Evolutionary conservation across 2,797 vertebrate genomes (phyloP).

Genomic region (Pelodytes ibericus): DNA sequence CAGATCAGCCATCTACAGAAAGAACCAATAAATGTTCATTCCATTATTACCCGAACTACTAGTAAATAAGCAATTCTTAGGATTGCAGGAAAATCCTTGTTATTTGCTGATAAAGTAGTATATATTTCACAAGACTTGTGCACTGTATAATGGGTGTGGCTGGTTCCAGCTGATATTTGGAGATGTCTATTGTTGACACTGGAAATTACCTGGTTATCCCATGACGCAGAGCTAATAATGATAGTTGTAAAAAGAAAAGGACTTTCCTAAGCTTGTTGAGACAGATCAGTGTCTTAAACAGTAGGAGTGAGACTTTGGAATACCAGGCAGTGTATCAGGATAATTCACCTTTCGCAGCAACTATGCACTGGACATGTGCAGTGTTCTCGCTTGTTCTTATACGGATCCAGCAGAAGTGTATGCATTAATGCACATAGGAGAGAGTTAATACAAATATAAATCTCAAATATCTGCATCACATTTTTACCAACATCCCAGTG

Average conservation of each 20-base stretch:
- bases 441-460: no score
- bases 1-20: no score
- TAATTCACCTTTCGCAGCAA: background rate
- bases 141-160: background rate
- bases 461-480: no score
- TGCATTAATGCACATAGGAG: background rate
- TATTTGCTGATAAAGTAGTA: no score
- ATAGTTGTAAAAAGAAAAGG: background rate
- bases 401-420: background rate
- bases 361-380: background rate
- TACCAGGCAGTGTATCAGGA: background rate
- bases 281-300: background rate
- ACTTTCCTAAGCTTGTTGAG: slow-evolving; percentile 17
- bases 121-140: background rate
- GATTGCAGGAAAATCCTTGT: no score
- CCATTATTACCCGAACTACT: no score
- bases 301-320: background rate
- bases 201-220: slow-evolving; percentile 28
- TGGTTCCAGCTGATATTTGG: background rate
- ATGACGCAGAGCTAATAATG: slow-evolving; percentile 20
- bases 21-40: no score
- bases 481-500: no score
- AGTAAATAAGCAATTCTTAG: no score
- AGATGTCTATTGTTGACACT: slow-evolving; percentile 21
- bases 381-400: background rate